Conservation (phyloP, 2,113 vertebrate species). For the Siniperca chuatsi region DNA sequence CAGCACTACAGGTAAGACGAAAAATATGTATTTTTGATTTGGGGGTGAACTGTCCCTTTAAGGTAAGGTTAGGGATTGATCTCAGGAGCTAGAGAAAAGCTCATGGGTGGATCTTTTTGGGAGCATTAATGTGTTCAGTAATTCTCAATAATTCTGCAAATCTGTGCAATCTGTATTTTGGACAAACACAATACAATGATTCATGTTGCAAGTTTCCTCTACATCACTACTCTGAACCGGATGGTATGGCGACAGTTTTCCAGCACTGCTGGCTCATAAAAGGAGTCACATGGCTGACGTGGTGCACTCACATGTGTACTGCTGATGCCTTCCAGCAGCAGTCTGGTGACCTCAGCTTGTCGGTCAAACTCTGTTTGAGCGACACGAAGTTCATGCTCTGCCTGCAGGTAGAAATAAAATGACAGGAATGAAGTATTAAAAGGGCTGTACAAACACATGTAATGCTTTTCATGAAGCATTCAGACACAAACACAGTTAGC, state of each 20-base stretch:
- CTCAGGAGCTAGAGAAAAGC: no score
- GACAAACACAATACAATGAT: neutral
- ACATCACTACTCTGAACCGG: rapidly evolving
- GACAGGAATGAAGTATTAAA: neutral
- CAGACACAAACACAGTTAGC: neutral
- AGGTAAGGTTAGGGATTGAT: no score
- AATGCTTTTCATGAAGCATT: neutral
- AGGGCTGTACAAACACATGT: neutral
- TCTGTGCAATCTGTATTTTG: no score
- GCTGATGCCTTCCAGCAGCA: slow-evolving; percentile 95
- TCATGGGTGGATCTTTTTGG: neutral
- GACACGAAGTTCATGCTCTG: slow-evolving; percentile 94
- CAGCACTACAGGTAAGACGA: no score
- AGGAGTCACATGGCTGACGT: slow-evolving; percentile 53
- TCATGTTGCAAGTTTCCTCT: neutral
- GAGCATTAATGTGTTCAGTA: neutral
- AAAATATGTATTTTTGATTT: no score
- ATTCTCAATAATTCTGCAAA: neutral
- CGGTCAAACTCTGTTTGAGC: slow-evolving; percentile 96
- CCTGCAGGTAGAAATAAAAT: slow-evolving; percentile 77
- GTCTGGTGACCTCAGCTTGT: slow-evolving; percentile 94
- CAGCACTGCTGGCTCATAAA: neutral
- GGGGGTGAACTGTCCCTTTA: no score
- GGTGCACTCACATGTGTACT: slow-evolving; percentile 92
- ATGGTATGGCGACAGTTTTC: no score